A percentile compares a stretch with the other conserved stretches of the same genome.
phyloP scores from a whole-genome alignment of 2,113 vertebrate species.

The cat (Felis catus) region F.catus_Fca126_mat1.0 CM031414.1:33577001-33577500 shows the following conservation, averaged over 20 bases:
- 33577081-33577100: background rate
- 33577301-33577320: no score
- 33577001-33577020: background rate
- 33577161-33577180: background rate
- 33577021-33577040: background rate
- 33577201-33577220: background rate
- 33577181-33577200: background rate
- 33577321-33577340: background rate
- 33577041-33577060: background rate
- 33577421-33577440: background rate
- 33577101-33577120: background rate
- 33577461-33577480: background rate
- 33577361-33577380: background rate
- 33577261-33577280: background rate
- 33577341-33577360: background rate
- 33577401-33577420: background rate
- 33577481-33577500: background rate
- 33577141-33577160: background rate
- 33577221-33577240: background rate
- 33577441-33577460: background rate
- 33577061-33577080: background rate
- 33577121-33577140: no score
- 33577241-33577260: background rate
- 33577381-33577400: background rate
- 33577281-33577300: background rate